Evolutionary conservation across 37 sponge, comb jelly and placozoan species (phyloP).

Genomic region (Beroe forskalii): DNA sequence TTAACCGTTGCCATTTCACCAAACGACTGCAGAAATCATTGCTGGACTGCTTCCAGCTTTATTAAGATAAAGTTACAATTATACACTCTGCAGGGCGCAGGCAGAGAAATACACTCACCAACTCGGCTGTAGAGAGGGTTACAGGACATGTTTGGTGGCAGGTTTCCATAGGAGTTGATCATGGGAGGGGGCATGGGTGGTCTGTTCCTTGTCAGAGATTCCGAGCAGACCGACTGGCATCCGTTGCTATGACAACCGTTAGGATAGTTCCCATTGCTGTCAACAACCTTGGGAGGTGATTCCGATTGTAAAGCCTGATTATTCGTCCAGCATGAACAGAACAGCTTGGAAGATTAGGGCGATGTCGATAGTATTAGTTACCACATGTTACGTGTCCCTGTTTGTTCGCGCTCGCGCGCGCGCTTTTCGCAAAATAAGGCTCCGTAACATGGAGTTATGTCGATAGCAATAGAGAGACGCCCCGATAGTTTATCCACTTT

Average conservation of each 20-base stretch:
- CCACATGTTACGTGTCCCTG: too few species aligned
- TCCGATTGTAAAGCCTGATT: too few species aligned
- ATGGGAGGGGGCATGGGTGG: constrained; percentile 23
- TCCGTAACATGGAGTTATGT: too few species aligned
- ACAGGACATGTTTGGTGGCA: constrained; percentile 12
- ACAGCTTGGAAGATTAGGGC: background rate
- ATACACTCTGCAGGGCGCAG: too few species aligned
- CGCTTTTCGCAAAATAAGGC: too few species aligned
- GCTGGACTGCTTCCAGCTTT: background rate
- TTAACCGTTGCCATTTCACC: background rate
- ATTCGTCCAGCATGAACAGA: too few species aligned
- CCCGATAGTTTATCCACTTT: too few species aligned
- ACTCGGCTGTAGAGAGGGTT: constrained; percentile 50
- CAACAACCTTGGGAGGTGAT: constrained; percentile 1
- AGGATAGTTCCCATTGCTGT: constrained; percentile 57
- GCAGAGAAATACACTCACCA: constrained; percentile 1
- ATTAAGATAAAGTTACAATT: background rate
- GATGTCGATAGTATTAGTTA: background rate
- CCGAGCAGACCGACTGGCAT: background rate
- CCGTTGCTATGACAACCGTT: constrained; percentile 22
- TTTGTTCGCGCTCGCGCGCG: too few species aligned
- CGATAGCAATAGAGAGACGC: too few species aligned
- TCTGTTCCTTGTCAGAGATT: constrained; percentile 15
- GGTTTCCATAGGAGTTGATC: constrained; percentile 31
- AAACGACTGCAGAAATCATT: background rate